Conservation (phyloP, 2,113 vertebrate genomes). For the Bos javanicus region DNA sequence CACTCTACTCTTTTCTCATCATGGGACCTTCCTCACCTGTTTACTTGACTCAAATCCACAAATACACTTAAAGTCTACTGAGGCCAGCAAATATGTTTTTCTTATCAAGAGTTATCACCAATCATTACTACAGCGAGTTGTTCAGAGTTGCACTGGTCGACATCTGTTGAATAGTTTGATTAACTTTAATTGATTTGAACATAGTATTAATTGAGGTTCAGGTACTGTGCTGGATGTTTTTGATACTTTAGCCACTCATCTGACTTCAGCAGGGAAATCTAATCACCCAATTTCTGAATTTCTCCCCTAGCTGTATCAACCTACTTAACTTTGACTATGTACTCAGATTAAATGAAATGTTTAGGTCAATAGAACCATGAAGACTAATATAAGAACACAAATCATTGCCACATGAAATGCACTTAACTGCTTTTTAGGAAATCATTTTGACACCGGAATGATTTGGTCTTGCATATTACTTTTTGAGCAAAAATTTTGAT, state of each 20-base stretch:
- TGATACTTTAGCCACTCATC: not conserved
- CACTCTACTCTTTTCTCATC: not conserved
- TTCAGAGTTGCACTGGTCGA: not conserved
- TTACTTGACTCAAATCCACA: not conserved
- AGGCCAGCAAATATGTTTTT: not conserved
- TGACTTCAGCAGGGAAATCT: not conserved
- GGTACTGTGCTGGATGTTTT: fast-evolving
- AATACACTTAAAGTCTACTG: not conserved
- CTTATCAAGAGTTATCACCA: not conserved
- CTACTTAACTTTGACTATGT: not conserved
- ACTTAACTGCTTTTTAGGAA: not conserved
- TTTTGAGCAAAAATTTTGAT: not conserved
- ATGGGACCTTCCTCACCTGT: not conserved
- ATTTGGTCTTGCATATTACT: not conserved
- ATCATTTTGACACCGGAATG: not conserved
- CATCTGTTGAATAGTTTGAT: not conserved
- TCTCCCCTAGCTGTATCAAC: not conserved
- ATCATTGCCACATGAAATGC: not conserved
- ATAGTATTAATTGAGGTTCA: not conserved
- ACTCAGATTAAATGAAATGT: not conserved
- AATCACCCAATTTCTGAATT: not conserved
- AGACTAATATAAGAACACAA: not conserved
- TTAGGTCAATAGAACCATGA: not conserved
- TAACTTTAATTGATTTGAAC: not conserved
- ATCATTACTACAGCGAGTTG: not conserved